Conservation (phyloP, 1,140 invertebrate species). For the Odontomachus brunneus region DNA sequence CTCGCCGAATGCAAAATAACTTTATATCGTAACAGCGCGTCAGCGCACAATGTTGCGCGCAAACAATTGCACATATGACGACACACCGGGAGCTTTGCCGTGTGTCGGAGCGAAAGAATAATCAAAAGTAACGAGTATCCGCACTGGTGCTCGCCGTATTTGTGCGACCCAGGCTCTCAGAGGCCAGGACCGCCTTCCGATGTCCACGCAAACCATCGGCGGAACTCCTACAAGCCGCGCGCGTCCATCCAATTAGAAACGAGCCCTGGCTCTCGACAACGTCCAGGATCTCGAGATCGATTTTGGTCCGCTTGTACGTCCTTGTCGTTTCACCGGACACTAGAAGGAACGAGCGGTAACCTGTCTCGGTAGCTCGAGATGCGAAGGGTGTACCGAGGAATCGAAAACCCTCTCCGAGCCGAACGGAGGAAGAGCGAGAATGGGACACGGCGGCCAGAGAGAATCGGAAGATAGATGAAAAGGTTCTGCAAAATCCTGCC, state of each 20-base stretch:
- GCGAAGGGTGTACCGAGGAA: slow-evolving; percentile 55
- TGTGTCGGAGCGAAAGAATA: not conserved
- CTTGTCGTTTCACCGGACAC: slow-evolving; percentile 7
- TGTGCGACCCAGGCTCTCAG: slow-evolving; percentile 3
- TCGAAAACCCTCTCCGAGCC: slow-evolving; percentile 53
- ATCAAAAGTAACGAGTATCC: slow-evolving; percentile 11
- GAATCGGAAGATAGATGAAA: slow-evolving; percentile 60
- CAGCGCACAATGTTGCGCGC: not conserved
- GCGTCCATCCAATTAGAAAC: slow-evolving; percentile 60
- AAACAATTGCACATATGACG: not conserved
- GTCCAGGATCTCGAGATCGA: slow-evolving; percentile 42
- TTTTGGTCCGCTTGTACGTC: slow-evolving; percentile 28
- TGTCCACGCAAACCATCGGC: slow-evolving; percentile 5
- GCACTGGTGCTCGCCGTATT: slow-evolving; percentile 1
- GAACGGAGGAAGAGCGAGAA: not conserved
- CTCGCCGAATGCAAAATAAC: too few relatives aligned
- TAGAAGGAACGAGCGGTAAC: slow-evolving; percentile 48
- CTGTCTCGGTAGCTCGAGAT: slow-evolving; percentile 56
- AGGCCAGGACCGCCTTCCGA: slow-evolving; percentile 8
- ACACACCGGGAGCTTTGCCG: not conserved
- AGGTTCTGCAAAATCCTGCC: slow-evolving; percentile 68
- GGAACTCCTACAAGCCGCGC: slow-evolving; percentile 16
- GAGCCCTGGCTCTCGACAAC: slow-evolving; percentile 23
- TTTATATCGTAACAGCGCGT: too few relatives aligned
- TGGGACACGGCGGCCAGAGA: slow-evolving; percentile 6